Conservation (phyloP, 2,113 vertebrate species). For the Vulpes lagopus region DNA sequence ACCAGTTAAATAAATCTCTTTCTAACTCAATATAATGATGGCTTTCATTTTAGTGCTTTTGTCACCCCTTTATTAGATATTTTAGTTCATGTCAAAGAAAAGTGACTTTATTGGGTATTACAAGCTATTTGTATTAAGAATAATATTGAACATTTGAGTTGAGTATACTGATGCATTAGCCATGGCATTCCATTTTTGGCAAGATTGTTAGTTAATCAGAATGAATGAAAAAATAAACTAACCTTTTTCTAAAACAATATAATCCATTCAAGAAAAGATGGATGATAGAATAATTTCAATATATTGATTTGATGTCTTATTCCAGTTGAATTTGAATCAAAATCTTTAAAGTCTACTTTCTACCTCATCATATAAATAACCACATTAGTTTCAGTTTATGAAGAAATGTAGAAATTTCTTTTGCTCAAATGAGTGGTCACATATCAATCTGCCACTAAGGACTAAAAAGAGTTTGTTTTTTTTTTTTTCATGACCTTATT, state of each 20-base stretch:
- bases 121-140: background rate
- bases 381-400: background rate
- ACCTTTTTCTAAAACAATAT: background rate
- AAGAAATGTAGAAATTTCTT: background rate
- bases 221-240: background rate
- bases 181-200: background rate
- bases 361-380: background rate
- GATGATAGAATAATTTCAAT: background rate
- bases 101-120: background rate
- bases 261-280: background rate
- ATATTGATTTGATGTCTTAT: background rate
- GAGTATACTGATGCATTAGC: background rate
- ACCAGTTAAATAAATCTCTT: background rate
- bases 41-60: background rate
- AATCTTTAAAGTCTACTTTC: constrained; percentile 26
- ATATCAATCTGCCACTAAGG: background rate
- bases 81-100: constrained; percentile 4
- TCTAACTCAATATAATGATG: background rate
- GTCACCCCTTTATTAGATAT: constrained; percentile 22
- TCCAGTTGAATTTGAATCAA: background rate
- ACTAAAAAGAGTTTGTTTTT: background rate
- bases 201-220: constrained; percentile 15
- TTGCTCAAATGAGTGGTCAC: background rate
- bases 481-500: background rate
- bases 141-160: background rate